Base-by-base conservation (phyloP, 2,797 vertebrate genomes). In the Cheirogaleus major region DNA sequence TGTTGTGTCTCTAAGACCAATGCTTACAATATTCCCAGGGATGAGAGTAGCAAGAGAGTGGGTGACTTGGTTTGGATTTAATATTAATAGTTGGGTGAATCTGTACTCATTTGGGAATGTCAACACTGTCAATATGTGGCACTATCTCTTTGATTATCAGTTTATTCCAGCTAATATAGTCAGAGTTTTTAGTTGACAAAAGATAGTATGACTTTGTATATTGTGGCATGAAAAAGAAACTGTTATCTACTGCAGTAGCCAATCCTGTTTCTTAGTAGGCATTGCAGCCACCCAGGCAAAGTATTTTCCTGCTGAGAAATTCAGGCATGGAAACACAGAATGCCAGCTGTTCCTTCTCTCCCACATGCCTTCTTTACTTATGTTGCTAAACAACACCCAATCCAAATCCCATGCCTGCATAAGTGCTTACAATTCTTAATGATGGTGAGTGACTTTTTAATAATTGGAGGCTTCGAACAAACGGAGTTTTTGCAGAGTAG, bases 221-320 rank as follows among this genome's bases (percentile, higher is more conserved):
- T n/a, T 63, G 43, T 75, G n/a, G 5, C n/a, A 45, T 18, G 35
- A 90, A 93, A 92, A 18, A 83, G 43, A 93, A 89, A 87, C 12
- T 1, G 0, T 69, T 69, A 38, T 91, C 69, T 70, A 38, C 15
- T 67, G 50, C n/a, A 79, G 35, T 15, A 75, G 38, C 4, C 23
- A 43, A 13, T 59, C 1, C 55, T 32, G 2, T 72, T 88, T 91
- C 65, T 82, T 88, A n/a, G 32, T 23, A 93, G 55, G 43, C 50
- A 70, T 7, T 38, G 11, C 9, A n/a, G 27, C 48, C 50, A 87
- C 23, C 17, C 57, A 86, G 57, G 30, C 57, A 63, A 78, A 93
- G 20, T 79, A 12, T 50, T 95, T 97, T 86, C 57, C 69, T 95
- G 23, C 41, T 90, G 69, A 96, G 50, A 92, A 90, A 84, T 67